Evolutionary conservation across 2,888 invertebrate genomes (phyloP), one percentile per base, ranked within the genome.

Genomic region (Charanyca ferruginea): DNA sequence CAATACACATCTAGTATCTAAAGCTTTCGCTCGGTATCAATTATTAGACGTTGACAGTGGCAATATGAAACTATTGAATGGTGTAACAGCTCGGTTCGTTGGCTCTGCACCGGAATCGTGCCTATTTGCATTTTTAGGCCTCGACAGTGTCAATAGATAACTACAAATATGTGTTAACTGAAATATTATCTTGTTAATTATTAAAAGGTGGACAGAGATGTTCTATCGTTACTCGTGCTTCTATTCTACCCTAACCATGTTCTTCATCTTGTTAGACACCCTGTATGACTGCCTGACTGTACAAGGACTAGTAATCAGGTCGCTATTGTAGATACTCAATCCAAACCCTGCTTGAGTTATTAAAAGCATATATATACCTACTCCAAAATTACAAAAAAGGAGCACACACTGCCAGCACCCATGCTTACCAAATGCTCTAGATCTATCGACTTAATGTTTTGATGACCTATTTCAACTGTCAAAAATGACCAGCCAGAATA

Each of bases 101-200:
- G 73, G 54, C 35, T 74, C 6, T 42, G 64, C 68, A 74, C 81
- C 81, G 79, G 81, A 81, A 79, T 73, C 67, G 77, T 79, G 79
- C 42, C 72, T 81, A 59, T 77, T 77, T 81, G 79, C 64, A 58
- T 71, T 77, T 81, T 68, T 73, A 79, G 81, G 81, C 68, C 74
- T 73, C 64, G 48, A 42, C 42, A 64, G 25, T 52, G 45, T 74
- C 69, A 70, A 75, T 74, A 61, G 42, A 57, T 22, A 42, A 61
- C 62, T 53, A 66, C 65, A 77, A 74, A 77, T 73, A 79, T 68
- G 49, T 64, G 60, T 58, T 58, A 61, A 68, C 47, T 49, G 60
- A n/a, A n/a, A n/a, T n/a, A n/a, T n/a, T n/a, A n/a, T n/a, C 35
- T 53, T 59, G 20, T 45, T 16, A 25, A 35, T 35, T 2, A 9